Conservation (phyloP, 2,888 invertebrate genomes). For the Drosophila affinis region DNA sequence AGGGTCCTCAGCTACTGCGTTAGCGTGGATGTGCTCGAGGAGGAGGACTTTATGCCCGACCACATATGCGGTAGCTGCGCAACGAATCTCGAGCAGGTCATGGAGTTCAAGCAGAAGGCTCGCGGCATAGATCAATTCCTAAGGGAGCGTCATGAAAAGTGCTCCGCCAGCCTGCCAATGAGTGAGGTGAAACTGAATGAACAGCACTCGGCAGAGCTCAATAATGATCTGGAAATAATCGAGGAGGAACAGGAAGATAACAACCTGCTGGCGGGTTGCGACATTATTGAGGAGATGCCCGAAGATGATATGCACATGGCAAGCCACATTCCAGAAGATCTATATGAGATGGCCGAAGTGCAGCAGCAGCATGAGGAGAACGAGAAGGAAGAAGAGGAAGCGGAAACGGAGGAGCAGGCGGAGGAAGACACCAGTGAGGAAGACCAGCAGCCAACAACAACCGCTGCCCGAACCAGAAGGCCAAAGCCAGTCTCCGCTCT, state of each 20-base stretch:
- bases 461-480: conserved; percentile 16
- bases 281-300: conserved; percentile 35
- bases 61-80: conserved; percentile 77
- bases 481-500: conserved; percentile 57
- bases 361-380: not conserved
- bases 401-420: not conserved
- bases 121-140: conserved; percentile 71
- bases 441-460: conserved; percentile 14
- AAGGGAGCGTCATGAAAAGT: conserved; percentile 50
- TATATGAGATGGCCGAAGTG: not conserved
- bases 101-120: conserved; percentile 76
- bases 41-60: conserved; percentile 73
- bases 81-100: conserved; percentile 60
- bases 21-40: conserved; percentile 59
- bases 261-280: not conserved
- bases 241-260: not conserved
- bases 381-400: not conserved
- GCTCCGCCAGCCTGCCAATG: conserved; percentile 28
- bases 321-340: not conserved
- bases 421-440: conserved; percentile 2
- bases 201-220: no score
- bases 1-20: conserved; percentile 71
- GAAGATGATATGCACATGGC: conserved; percentile 34
- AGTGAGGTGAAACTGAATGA: conserved; percentile 1
- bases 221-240: no score